Base-by-base conservation (phyloP, 2,888 invertebrate genomes). In the Selenia dentaria region DNA sequence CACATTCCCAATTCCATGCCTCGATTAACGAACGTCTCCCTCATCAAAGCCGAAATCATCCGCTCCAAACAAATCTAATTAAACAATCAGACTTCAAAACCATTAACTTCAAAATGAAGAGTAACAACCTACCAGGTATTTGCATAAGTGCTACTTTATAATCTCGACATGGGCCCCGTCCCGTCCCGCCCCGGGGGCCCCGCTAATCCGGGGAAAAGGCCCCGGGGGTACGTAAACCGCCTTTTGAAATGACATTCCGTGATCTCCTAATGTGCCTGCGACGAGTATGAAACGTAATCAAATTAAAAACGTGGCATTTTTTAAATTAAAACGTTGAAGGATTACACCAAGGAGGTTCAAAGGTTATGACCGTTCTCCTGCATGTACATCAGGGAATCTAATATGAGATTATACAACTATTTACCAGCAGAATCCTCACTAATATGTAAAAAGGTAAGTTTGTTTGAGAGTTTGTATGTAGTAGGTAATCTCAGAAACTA, bases 231-330 rank as follows among this genome's bases (percentile, higher is more conserved):
- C 16, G 34, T 63, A 62, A 67, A 62, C 65, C 54, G 60, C 58
- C 62, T 58, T 44, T 53, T 51, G 57, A 40, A 56, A 56, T 56
- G 64, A 62, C 61, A 60, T 61, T 52, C 53, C 52, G 49, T 52
- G 64, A 61, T 59, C 51, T 58, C 45, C 36, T 54, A 57, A 54
- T 52, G 54, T 42, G 47, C 41, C 51, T 43, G 50, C 27, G 34
- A 37, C 46, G 34, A 47, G 47, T 57, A 37, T 51, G 51, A 8
- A 22, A 22, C 18, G 18, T 18, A 18, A 18, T 54, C 50, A 50
- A n/a, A n/a, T n/a, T n/a, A n/a, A n/a, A 55, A 54, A 43, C 26
- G 38, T 16, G 27, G 18, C 25, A 12, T 31, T 39, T 39, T 24
- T 14, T 4, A 24, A 26, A 36, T 36, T n/a, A 36, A 25, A 31